Evolutionary conservation across 2,113 vertebrate species (phyloP), one percentile per base, ranked within the genome.

Genomic region (Macquaria ambigua): DNA sequence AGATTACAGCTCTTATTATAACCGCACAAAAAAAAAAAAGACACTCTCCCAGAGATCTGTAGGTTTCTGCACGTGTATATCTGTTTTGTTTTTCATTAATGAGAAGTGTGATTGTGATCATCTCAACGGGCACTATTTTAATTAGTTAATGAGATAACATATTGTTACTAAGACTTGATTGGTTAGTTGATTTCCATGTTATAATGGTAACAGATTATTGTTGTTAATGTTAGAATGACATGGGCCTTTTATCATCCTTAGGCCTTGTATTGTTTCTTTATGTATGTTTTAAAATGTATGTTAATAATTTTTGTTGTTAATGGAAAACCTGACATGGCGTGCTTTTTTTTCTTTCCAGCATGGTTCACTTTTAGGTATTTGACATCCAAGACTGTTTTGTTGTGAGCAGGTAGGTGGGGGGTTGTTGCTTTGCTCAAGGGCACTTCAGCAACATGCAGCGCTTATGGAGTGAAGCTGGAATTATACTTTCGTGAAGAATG

Each of bases 291-390:
- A 81, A 92, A 89, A 81, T 88, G 80, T 94, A 86, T 85, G 84
- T 90, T 91, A 79, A 92, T 89, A 74, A 90, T 94, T 94, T 94
- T 87, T 90, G 92, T 91, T 81, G 89, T 91, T 87, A 81, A 86
- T 89, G 88, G 72, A 91, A 83, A 89, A 77, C 4, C 63, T 53
- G 41, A 74, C 39, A 18, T 16, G 0, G 59, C 0, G 80, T 87
- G 73, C 0, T 74, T 69, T 48, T 48, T 81, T 76, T 85, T 86
- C 16, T 76, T 73, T 77, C 14, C 10, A 39, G 43, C 50, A 0
- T 28, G 10, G 5, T 62, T 62, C 10, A 37, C 50, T 34, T 56
- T 59, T 4, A 11, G 14, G 3, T 9, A 21, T 43, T 21, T 62
- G n/a, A 50, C 14, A n/a, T 56, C 25, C 34, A 3, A 21, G 28